Conservation (phyloP, 1,140 invertebrate species). For the Scaptodrosophila lebanonensis region DNA sequence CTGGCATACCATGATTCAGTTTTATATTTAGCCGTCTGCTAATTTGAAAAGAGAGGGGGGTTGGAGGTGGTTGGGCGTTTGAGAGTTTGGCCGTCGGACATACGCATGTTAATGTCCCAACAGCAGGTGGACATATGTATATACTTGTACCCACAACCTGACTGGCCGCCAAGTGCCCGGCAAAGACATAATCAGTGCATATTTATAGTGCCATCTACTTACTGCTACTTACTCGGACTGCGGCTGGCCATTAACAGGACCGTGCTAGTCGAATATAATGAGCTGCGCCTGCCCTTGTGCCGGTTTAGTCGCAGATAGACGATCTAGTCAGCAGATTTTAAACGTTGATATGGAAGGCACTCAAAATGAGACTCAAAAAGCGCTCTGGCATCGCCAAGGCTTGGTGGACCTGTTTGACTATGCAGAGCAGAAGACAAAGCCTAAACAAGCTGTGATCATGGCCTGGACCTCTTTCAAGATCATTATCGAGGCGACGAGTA, state of each 20-base stretch:
- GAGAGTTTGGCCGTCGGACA: conserved; percentile 16
- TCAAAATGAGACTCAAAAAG: conserved; percentile 59
- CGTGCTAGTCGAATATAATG: conserved; percentile 15
- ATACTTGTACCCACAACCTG: no score
- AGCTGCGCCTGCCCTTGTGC: conserved; percentile 14
- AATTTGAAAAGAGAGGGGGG: conserved; percentile 23
- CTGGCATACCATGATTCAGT: conserved; percentile 34
- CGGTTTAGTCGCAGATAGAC: conserved; percentile 60
- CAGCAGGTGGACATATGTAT: no score
- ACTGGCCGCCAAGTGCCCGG: no score
- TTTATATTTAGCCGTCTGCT: conserved; percentile 23
- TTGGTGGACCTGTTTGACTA: conserved; percentile 44
- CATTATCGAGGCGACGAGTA: conserved; percentile 39
- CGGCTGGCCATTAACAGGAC: conserved; percentile 63
- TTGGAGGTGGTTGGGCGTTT: neutral
- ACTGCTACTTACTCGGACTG: neutral
- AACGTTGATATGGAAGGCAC: conserved; percentile 67
- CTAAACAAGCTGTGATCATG: no score
- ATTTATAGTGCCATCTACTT: conserved; percentile 63
- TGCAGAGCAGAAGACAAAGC: conserved; percentile 48
- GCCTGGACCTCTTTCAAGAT: conserved; percentile 28
- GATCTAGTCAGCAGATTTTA: conserved; percentile 47
- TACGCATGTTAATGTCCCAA: conserved; percentile 53
- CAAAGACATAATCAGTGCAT: conserved; percentile 60
- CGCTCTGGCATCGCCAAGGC: conserved; percentile 4